Evolutionary conservation across 2,113 vertebrate species (phyloP), one percentile per base, ranked within the genome.

Genomic region (Diadophis punctatus): DNA sequence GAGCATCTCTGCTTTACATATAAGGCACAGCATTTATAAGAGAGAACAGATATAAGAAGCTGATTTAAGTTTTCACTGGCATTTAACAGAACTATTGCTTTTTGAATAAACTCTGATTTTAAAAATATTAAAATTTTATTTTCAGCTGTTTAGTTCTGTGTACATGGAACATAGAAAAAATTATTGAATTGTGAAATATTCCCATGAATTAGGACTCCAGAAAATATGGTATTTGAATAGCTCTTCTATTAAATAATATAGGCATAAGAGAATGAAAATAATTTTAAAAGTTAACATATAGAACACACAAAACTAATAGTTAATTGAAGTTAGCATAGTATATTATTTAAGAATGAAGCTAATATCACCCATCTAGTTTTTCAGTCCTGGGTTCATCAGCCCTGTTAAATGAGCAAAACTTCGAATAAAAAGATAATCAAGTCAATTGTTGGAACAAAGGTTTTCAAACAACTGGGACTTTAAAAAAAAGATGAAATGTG

Each of bases 91-190:
- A 86, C 51, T 90, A 63, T 4, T n/a, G 95, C 63, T 93, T 96
- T 92, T 90, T n/a, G 49, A 95, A 89, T 58, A 80, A 80, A 80
- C 8, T 68, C 0, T 18, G 18, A 80, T 22, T 80, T 80, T 43
- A 43, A 80, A 80, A 80, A 7, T 11, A 27, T 60, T 60, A 27
- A 60, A 60, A 60, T 60, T 58, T 3, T 46, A 3, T 46, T 46
- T 46, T 96, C 89, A 93, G 88, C 93, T 95, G 49, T 90, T 96
- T 43, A 58, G 46, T 49, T 94, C 86, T 53, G 52, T 93, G 93
- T 93, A 87, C 30, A 25, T 63, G 25, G 58, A 43, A 63, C 16
- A 63, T 63, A 63, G 16, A 74, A 74, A 22, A 80, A 90, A 90
- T 25, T 20, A 20, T 52, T 46, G 14, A 20, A 74, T 63, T 39